These are phyloP conservation scores for Drosophila simulans DNA, from an alignment of 1,140 invertebrate species.

Conservation along the genomic window DNA sequence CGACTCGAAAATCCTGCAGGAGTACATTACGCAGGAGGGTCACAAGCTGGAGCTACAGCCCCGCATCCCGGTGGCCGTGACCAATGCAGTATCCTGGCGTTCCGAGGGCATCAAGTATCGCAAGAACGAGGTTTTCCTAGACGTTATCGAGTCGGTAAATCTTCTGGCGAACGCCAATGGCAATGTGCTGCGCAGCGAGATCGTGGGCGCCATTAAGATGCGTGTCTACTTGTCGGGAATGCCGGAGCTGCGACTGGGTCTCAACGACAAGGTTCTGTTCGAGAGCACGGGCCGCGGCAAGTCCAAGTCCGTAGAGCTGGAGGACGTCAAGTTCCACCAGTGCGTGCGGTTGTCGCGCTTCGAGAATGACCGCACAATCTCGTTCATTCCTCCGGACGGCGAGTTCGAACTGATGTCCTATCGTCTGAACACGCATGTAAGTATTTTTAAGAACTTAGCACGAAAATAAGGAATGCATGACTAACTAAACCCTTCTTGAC, in stretches of 20 bases:
- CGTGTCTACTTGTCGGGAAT: slow-evolving; percentile 99
- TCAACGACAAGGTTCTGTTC: slow-evolving; percentile 99
- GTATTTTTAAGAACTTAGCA: slow-evolving; percentile 47
- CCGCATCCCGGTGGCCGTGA: slow-evolving; percentile 99
- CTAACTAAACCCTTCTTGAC: slow-evolving; percentile 12
- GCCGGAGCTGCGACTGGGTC: slow-evolving; percentile 98
- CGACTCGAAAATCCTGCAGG: slow-evolving; percentile 99
- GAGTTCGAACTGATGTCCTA: slow-evolving; percentile 99
- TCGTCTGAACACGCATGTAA: slow-evolving; percentile 97
- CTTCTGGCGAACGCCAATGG: slow-evolving; percentile 98
- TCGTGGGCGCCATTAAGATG: slow-evolving; percentile 99
- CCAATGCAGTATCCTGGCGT: slow-evolving; percentile 99
- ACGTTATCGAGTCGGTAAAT: slow-evolving; percentile 99
- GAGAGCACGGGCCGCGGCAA: slow-evolving; percentile 99
- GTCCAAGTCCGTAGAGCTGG: slow-evolving; percentile 99
- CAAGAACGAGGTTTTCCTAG: slow-evolving; percentile 99
- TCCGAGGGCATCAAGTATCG: slow-evolving; percentile 99
- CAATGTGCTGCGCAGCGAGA: slow-evolving; percentile 98
- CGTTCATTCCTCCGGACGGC: slow-evolving; percentile 99
- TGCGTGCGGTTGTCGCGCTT: slow-evolving; percentile 98
- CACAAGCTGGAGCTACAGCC: slow-evolving; percentile 99
- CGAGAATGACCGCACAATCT: slow-evolving; percentile 99
- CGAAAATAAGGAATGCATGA: background rate
- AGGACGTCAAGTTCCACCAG: slow-evolving; percentile 99
- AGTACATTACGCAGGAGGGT: slow-evolving; percentile 99